phyloP scores from a whole-genome alignment of 2,888 invertebrate species.

The Pyrrhosoma nymphula region DNA sequence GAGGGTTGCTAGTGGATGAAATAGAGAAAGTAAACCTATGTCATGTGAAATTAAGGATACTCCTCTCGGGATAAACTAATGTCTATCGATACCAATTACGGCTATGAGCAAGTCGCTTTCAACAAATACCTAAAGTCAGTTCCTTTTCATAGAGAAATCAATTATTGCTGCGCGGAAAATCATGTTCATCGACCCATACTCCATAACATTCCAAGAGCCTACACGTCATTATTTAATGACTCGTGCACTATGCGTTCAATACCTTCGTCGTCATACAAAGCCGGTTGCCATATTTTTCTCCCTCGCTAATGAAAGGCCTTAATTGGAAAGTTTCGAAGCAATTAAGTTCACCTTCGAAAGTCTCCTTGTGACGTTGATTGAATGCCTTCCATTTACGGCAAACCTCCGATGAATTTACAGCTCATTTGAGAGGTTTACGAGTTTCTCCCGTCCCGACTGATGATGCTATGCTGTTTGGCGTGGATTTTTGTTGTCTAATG shows the following conservation, averaged over 20 bases:
- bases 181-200: too few species aligned
- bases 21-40: too few species aligned
- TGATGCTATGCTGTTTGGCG: not conserved
- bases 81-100: too few species aligned
- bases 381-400: not conserved
- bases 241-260: not conserved
- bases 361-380: conserved; percentile 4
- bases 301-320: too few species aligned
- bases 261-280: not conserved
- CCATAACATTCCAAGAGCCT: too few species aligned
- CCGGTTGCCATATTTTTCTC: not conserved
- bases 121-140: too few species aligned
- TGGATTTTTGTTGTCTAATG: not conserved
- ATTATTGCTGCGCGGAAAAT: too few species aligned
- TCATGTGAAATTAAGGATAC: too few species aligned
- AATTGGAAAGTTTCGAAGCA: not conserved
- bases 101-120: too few species aligned
- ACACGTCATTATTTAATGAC: not conserved
- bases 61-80: too few species aligned
- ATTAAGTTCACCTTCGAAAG: not conserved
- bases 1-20: too few species aligned
- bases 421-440: not conserved
- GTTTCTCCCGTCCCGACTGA: not conserved
- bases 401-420: not conserved
- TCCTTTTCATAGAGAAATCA: too few species aligned